phyloP scores from a whole-genome alignment of 1,140 invertebrate species.

The Procambarus clarkii region DNA sequence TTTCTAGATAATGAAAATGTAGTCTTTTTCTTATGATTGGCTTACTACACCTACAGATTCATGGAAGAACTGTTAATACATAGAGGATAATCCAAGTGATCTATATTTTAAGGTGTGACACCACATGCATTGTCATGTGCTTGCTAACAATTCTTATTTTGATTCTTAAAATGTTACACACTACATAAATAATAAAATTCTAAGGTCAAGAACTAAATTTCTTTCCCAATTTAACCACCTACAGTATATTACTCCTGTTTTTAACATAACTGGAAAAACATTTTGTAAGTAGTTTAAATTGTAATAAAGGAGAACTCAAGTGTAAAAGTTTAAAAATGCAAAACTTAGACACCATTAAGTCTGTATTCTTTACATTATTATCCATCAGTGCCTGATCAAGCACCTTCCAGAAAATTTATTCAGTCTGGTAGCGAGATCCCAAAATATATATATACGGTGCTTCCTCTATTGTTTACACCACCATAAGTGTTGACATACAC shows the following conservation, averaged over 20 bases:
- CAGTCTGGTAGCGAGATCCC: neutral
- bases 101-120: neutral
- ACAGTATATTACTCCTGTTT: no score
- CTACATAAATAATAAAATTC: no score
- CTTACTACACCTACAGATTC: neutral
- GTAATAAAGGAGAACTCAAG: no score
- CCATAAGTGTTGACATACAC: conserved; percentile 2
- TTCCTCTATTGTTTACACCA: neutral
- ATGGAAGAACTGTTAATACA: neutral
- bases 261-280: no score
- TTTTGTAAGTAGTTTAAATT: no score
- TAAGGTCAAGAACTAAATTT: no score
- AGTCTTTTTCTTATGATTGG: neutral
- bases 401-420: neutral
- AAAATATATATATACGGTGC: neutral
- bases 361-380: no score
- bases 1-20: neutral
- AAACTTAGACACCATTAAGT: no score
- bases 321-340: no score
- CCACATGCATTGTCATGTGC: neutral
- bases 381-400: no score
- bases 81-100: neutral
- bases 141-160: neutral
- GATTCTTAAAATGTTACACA: neutral
- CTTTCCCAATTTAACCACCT: no score